Evolutionary conservation across 2,113 vertebrate species (phyloP).

Genomic region (Archilochus colubris): DNA sequence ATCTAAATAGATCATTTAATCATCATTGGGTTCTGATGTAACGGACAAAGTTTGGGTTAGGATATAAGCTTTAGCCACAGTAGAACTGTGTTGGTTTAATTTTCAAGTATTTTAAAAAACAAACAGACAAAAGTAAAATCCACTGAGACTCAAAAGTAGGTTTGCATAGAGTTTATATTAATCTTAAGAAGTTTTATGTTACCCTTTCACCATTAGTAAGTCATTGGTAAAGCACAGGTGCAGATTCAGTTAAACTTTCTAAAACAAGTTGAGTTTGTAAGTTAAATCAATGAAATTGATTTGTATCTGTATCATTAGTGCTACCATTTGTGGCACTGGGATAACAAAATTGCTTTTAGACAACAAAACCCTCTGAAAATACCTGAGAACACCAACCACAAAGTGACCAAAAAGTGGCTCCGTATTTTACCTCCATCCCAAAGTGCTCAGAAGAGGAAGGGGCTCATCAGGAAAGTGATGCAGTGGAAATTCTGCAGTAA

Average conservation of each 20-base stretch:
- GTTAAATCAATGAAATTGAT: not conserved
- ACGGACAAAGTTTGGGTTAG: not conserved
- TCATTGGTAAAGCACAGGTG: not conserved
- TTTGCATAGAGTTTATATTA: not conserved
- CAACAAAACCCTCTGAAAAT: not conserved
- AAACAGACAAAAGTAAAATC: not conserved
- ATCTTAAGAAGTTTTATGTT: not conserved
- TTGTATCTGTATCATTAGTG: not conserved
- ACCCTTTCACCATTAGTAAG: not conserved
- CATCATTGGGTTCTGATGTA: not conserved
- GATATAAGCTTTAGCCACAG: not conserved
- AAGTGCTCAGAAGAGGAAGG: not conserved
- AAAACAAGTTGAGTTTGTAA: not conserved
- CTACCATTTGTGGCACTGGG: not conserved
- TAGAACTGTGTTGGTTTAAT: not conserved
- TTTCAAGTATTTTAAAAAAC: not conserved
- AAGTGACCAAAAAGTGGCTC: not conserved
- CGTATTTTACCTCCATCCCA: accelerated
- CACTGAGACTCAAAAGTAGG: not conserved
- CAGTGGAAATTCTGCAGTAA: accelerated
- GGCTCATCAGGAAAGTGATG: not conserved
- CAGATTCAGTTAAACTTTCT: not conserved
- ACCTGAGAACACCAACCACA: not conserved
- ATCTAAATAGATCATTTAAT: not conserved
- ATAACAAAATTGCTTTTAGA: not conserved